Conservation (phyloP, 1,140 invertebrate species). For the Drosophila parabipectinata region DNA sequence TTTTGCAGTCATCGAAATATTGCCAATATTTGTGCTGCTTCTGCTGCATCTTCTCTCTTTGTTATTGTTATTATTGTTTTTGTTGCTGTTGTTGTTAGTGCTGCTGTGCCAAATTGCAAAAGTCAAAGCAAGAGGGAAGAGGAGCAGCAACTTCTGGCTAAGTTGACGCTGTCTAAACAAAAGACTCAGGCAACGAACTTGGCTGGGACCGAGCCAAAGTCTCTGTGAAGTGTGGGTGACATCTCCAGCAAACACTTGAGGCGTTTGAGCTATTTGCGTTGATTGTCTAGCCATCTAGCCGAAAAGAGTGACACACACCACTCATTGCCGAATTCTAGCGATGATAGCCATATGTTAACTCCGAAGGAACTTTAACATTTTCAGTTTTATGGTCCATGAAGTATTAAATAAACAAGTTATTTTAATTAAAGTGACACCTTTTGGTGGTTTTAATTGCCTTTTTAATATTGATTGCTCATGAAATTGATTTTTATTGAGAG, state of each 20-base stretch:
- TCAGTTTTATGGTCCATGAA: slow-evolving; percentile 1
- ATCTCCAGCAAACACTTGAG: slow-evolving; percentile 81
- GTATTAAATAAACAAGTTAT: neutral
- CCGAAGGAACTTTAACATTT: neutral
- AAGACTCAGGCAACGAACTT: slow-evolving; percentile 80
- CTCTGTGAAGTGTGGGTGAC: slow-evolving; percentile 75
- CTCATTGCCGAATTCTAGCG: slow-evolving; percentile 16
- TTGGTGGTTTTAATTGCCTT: neutral
- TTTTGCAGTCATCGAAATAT: slow-evolving; percentile 71
- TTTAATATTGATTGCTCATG: slow-evolving; percentile 4
- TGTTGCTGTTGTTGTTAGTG: slow-evolving; percentile 45
- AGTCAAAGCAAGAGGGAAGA: slow-evolving; percentile 62
- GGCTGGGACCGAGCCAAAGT: slow-evolving; percentile 19
- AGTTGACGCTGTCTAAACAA: slow-evolving; percentile 76
- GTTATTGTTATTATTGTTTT: too few species aligned
- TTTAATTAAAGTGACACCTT: slow-evolving; percentile 3
- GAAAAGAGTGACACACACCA: slow-evolving; percentile 32
- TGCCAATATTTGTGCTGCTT: slow-evolving; percentile 59
- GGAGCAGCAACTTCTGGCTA: slow-evolving; percentile 34
- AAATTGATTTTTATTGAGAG: slow-evolving; percentile 3
- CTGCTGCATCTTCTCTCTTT: slow-evolving; percentile 20
- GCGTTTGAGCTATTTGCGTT: slow-evolving; percentile 82
- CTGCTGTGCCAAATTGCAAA: slow-evolving; percentile 79
- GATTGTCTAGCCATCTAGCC: slow-evolving; percentile 67
- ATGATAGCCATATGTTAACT: slow-evolving; percentile 14